Conservation (phyloP, 2,113 vertebrate genomes). For the Myrmophylax atrothorax region DNA sequence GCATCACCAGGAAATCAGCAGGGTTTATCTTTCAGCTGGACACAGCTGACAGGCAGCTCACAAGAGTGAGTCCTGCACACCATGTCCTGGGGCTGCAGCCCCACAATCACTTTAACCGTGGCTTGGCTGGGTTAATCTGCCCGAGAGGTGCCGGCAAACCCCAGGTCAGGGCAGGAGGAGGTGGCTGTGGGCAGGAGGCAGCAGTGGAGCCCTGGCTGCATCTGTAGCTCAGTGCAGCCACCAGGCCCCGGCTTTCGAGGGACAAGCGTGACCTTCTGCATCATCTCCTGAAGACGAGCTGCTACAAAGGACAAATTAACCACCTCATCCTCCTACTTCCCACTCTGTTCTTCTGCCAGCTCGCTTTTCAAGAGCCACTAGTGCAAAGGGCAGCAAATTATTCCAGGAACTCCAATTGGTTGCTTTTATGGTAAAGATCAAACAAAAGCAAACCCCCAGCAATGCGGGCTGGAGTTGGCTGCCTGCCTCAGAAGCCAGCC, state of each 20-base stretch:
- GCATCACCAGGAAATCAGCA: neutral
- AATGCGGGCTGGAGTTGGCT: neutral
- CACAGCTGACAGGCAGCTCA: neutral
- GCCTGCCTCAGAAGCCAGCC: neutral
- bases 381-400: conserved; percentile 44
- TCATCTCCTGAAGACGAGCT: neutral
- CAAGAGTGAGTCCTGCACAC: neutral
- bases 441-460: conserved; percentile 25
- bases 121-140: neutral
- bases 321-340: neutral
- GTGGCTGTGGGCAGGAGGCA: neutral
- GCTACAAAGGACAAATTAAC: conserved; percentile 12
- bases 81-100: neutral
- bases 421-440: conserved; percentile 49
- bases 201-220: neutral
- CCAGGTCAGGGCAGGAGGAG: neutral
- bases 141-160: fast-evolving
- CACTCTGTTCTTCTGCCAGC: conserved; percentile 19
- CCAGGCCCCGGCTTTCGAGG: neutral
- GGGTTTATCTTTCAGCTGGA: neutral
- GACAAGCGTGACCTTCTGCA: neutral
- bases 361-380: neutral
- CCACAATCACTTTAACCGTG: fast-evolving
- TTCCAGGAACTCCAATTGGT: conserved; percentile 33
- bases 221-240: fast-evolving